Conservation (phyloP, 2,113 vertebrate genomes). For the Notarius lentiginosus region DNA sequence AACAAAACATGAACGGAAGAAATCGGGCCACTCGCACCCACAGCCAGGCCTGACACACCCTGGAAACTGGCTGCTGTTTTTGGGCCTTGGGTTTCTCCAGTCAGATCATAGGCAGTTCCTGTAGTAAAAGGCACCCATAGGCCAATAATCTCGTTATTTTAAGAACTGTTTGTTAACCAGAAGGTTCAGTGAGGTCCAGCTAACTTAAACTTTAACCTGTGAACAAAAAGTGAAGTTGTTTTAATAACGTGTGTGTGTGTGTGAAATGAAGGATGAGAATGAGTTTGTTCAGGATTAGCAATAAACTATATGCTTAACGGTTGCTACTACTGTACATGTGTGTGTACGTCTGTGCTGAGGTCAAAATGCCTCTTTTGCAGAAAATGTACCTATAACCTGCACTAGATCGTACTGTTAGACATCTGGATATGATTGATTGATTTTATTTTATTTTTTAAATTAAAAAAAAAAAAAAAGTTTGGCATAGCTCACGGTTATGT, state of each 20-base stretch:
- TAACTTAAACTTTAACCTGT: conserved; percentile 46
- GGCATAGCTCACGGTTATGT: conserved; percentile 30
- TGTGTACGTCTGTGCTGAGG: conserved; percentile 20
- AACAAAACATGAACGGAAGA: conserved; percentile 80
- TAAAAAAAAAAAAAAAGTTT: neutral
- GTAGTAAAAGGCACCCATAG: conserved; percentile 44
- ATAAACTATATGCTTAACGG: conserved; percentile 68
- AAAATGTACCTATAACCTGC: conserved; percentile 46
- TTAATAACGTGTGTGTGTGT: conserved; percentile 45
- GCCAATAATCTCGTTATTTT: conserved; percentile 59
- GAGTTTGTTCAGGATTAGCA: conserved; percentile 62
- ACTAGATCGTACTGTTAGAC: conserved; percentile 54
- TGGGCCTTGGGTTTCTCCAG: conserved; percentile 43
- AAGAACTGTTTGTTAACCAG: conserved; percentile 51
- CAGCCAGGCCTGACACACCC: conserved; percentile 33
- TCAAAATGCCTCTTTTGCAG: conserved; percentile 53
- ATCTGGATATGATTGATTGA: conserved; percentile 11
- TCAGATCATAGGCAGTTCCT: conserved; percentile 54
- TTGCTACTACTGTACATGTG: conserved; percentile 52
- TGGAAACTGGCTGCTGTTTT: conserved; percentile 59
- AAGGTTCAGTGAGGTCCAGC: conserved; percentile 23
- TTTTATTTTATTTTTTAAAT: neutral
- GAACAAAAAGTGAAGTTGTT: conserved; percentile 44
- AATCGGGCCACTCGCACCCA: neutral
- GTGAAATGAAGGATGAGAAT: conserved; percentile 5